A percentile compares a stretch with the other conserved stretches of the same genome.
Evolutionary conservation across 2,888 invertebrate species (phyloP).

Genomic region (Metellina segmentata): DNA sequence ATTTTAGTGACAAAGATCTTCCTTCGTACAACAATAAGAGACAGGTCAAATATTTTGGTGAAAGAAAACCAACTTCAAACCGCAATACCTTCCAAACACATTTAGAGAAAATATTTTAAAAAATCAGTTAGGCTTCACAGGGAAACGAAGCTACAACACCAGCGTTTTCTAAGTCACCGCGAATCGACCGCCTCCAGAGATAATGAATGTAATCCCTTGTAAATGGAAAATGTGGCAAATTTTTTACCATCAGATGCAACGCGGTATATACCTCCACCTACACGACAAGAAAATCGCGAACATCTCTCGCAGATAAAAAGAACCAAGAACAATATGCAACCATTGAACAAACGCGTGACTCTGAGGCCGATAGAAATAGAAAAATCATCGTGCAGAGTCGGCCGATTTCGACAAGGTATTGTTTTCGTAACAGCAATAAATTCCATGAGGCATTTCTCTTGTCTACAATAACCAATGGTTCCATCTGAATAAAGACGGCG

Average conservation of each 20-base stretch:
- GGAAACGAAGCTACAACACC: too few relatives aligned
- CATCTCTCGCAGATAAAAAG: background rate
- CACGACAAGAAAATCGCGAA: slow-evolving; percentile 15
- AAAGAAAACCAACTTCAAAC: too few relatives aligned
- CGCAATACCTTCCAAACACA: too few relatives aligned
- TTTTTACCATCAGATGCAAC: background rate
- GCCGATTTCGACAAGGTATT: slow-evolving; percentile 61
- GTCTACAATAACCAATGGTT: slow-evolving; percentile 35
- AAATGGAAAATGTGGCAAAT: too few relatives aligned
- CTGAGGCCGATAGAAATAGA: slow-evolving; percentile 14
- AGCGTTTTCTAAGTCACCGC: too few relatives aligned
- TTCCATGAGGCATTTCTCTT: slow-evolving; percentile 49
- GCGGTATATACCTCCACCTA: slow-evolving; percentile 2
- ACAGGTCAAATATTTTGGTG: too few relatives aligned
- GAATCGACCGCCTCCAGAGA: too few relatives aligned
- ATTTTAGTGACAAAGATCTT: too few relatives aligned
- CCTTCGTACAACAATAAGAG: too few relatives aligned
- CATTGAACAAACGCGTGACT: slow-evolving; percentile 44
- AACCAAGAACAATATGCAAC: slow-evolving; percentile 39
- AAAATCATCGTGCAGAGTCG: slow-evolving; percentile 18
- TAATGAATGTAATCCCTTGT: too few relatives aligned
- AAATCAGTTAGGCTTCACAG: too few relatives aligned
- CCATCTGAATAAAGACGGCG: background rate
- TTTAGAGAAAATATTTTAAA: too few relatives aligned
- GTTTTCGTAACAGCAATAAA: slow-evolving; percentile 61